phyloP scores from a whole-genome alignment of 92 coral and sea anemone genomes.

The Umimayanthus chanpuru region DNA sequence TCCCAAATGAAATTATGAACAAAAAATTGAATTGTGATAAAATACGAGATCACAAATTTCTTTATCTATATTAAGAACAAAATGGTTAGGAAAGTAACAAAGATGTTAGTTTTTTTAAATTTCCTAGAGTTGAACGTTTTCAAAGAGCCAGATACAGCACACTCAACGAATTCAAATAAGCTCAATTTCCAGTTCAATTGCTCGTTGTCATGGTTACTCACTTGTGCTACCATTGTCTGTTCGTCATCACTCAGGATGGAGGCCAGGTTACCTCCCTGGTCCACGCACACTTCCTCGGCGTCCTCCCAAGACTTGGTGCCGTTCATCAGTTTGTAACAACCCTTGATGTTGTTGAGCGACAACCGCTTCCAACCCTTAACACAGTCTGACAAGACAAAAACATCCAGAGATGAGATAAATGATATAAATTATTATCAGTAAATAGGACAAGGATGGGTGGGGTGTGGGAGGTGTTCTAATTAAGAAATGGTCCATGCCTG shows the following conservation, averaged over 20 bases:
- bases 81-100: too few relatives aligned
- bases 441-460: neutral
- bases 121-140: too few relatives aligned
- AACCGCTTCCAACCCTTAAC: conserved; percentile 86
- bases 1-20: too few relatives aligned
- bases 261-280: conserved; percentile 81
- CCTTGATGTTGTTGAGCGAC: conserved; percentile 84
- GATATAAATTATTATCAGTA: too few relatives aligned
- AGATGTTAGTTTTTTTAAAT: too few relatives aligned
- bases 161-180: too few relatives aligned
- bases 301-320: conserved; percentile 84
- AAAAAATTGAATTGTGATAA: too few relatives aligned
- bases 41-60: too few relatives aligned
- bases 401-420: neutral
- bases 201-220: conserved; percentile 20
- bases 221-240: conserved; percentile 98
- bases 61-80: too few relatives aligned
- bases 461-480: too few relatives aligned
- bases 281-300: conserved; percentile 77
- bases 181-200: neutral
- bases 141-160: too few relatives aligned
- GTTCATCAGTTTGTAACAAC: conserved; percentile 82
- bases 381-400: conserved; percentile 67
- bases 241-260: conserved; percentile 94
- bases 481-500: too few relatives aligned